Conservation (phyloP, 2,888 invertebrate genomes). For the Agelastica alni region DNA sequence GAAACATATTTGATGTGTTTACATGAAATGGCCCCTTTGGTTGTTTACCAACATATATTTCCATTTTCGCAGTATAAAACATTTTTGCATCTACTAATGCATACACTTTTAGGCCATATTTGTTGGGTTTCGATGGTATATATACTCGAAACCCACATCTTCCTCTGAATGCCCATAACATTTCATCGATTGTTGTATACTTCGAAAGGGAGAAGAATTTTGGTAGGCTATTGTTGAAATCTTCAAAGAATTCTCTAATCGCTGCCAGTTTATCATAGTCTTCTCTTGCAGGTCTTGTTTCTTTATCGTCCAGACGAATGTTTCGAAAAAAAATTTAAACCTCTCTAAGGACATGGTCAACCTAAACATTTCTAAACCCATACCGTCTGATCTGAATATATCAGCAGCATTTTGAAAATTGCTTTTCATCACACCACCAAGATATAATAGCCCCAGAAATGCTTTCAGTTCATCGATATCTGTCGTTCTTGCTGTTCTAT, state of each 20-base stretch:
- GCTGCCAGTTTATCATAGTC: background rate
- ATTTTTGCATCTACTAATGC: conserved; percentile 16
- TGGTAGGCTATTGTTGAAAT: background rate
- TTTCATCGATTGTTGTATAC: no score
- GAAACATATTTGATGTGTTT: background rate
- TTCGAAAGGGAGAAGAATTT: no score
- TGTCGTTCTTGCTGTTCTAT: conserved; percentile 8
- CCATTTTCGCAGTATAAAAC: conserved; percentile 10
- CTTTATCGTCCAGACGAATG: background rate
- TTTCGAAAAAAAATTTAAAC: background rate
- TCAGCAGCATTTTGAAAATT: background rate
- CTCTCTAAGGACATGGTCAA: no score
- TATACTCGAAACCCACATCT: conserved; percentile 6
- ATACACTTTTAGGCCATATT: conserved; percentile 15
- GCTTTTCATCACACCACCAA: background rate
- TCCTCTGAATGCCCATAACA: background rate
- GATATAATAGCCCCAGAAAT: no score
- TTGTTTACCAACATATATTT: background rate
- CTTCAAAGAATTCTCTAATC: background rate
- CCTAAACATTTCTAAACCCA: conserved; percentile 1
- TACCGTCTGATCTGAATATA: conserved; percentile 1
- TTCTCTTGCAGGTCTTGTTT: background rate
- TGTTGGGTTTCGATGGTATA: conserved; percentile 13
- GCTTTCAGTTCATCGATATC: conserved; percentile 13
- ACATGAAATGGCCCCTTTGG: background rate